A percentile compares a stretch with the other conserved stretches of the same genome.
These are phyloP conservation scores for Ascaphus truei DNA, from an alignment of 2,113 vertebrate species.

Conservation along the genomic window DNA sequence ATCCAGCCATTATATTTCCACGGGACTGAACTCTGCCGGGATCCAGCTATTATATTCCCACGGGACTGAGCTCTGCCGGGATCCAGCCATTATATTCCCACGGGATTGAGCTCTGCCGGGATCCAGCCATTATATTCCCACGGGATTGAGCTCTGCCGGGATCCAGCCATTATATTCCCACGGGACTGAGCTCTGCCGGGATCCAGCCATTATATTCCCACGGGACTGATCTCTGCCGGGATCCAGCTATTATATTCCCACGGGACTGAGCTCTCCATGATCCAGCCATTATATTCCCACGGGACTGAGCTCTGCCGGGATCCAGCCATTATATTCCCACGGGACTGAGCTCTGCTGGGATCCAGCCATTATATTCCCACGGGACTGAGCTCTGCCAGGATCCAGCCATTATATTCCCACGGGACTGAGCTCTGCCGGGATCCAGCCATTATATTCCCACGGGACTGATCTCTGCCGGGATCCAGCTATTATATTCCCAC, in stretches of 20 bases:
- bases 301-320: too few species aligned
- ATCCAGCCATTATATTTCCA: slow-evolving; percentile 29
- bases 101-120: too few species aligned
- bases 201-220: slow-evolving; percentile 30
- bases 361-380: slow-evolving; percentile 31
- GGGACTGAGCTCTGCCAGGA: too few species aligned
- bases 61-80: too few species aligned
- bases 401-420: slow-evolving; percentile 31
- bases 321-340: slow-evolving; percentile 31
- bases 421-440: too few species aligned
- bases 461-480: too few species aligned
- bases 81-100: slow-evolving; percentile 30
- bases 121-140: slow-evolving; percentile 30
- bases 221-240: too few species aligned
- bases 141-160: too few species aligned
- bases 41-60: slow-evolving; percentile 30
- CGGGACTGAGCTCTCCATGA: too few species aligned
- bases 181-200: too few species aligned
- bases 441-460: slow-evolving; percentile 31
- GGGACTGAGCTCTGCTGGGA: too few species aligned
- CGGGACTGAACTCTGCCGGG: too few species aligned
- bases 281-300: slow-evolving; percentile 31
- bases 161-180: slow-evolving; percentile 30
- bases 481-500: slow-evolving; percentile 31
- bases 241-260: slow-evolving; percentile 30